Evolutionary conservation across 1,140 invertebrate genomes (phyloP), one percentile per base, ranked within the genome.

Genomic region (Tetragnatha versicolor): DNA sequence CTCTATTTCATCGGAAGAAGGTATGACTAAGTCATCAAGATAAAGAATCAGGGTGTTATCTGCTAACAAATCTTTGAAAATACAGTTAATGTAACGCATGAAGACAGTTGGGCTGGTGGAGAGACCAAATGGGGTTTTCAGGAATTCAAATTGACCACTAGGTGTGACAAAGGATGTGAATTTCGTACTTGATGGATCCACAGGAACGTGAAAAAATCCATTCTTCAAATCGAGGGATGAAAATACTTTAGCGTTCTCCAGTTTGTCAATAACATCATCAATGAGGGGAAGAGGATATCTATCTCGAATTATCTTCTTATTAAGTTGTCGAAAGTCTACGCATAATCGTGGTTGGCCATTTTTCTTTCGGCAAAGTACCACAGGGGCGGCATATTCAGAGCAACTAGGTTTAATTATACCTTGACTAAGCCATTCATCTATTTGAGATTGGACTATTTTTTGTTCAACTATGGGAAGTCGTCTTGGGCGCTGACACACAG

Each of bases 311-410:
- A 68, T 17, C 22, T 49, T 68, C 33, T 12, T 29, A 27, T 80
- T 82, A 7, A 80, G n/a, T 39, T 49, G 20, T 17, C 78, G 49
- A 33, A 81, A 83, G 53, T 81, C 80, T 14, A 81, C 73, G 42
- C 81, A 80, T 20, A 83, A 33, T 60, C 78, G 25, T 25, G 73
- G 9, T 42, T 51, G 42, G 2, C 79, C 63, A 53, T 73, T 70
- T 58, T 81, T 80, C 70, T 82, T 83, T 25, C 49, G 20, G 39
- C 78, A 73, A 5, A 78, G 20, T 2, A 81, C 70, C 1, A 81
- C 53, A 6, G 75, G 80, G 2, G 6, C 35, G 10, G 68, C 31
- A 37, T 42, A 72, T 17, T n/a, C 29, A 29, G 60, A 65, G 22
- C 12, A 17, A 29, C 6, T n/a, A 29, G 51, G 53, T 58, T 76